Evolutionary conservation across 2,113 vertebrate species (phyloP), one percentile per base, ranked within the genome.

Genomic region (Oostethus manadensis): DNA sequence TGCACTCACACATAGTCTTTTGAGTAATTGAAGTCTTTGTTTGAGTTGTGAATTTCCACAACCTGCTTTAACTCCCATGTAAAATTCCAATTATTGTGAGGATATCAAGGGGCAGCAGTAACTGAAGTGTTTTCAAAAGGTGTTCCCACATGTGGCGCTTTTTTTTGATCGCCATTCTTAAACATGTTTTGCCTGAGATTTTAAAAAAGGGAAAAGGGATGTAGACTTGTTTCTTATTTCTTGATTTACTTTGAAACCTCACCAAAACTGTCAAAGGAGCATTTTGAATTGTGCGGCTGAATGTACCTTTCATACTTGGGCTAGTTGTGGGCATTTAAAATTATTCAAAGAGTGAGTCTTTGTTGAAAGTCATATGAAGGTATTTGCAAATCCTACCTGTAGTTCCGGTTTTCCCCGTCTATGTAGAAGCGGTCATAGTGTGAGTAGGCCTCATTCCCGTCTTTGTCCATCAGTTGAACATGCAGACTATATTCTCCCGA

Each of bases 361-460:
- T 33, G 29, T 33, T 33, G 5, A 33, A 33, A 33, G 29, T 33
- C 29, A 33, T 33, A 33, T 33, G 5, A 26, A 26, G 23, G 23
- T 33, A 33, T 33, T 33, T 33, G 23, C 23, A 33, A 8, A 8
- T 42, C 38, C 6, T 14, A 93, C 92, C 90, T 91, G 83, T 92
- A 93, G 66, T 89, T 92, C 20, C 79, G 85, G 16, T 87, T 86
- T 76, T 92, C 92, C 29, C 78, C 79, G 0, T 85, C 84, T 8
- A 90, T 84, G 71, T 86, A 74, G 81, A 93, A 93, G 60, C 58
- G 79, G 4, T 91, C 83, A 42, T 92, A 92, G 29, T 87, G 82
- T 4, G 92, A 90, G 76, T 84, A 90, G 8, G 87, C 91, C 64
- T 91, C 88, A 17, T 87, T 89, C 54, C 86, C 88, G 14, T 91